Conservation (phyloP, 2,888 invertebrate species). For the Hylaea fasciaria region DNA sequence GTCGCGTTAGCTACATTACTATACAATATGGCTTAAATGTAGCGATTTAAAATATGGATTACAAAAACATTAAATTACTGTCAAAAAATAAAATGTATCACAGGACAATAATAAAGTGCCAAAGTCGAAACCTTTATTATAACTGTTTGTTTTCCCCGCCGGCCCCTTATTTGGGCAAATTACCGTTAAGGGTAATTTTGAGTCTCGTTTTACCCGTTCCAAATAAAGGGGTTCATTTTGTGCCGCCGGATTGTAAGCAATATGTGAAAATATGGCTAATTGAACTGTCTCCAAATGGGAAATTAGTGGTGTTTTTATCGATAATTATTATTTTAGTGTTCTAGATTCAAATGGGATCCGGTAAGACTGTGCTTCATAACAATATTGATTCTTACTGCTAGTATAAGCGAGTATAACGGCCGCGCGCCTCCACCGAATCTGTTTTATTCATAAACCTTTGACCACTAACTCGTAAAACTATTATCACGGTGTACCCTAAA, state of each 20-base stretch:
- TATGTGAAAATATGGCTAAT: constrained; percentile 35
- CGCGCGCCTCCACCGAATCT: no score
- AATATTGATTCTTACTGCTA: no score
- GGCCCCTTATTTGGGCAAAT: constrained; percentile 34
- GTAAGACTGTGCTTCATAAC: no score
- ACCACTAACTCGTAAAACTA: no score
- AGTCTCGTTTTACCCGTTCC: constrained; percentile 33
- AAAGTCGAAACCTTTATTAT: constrained; percentile 34
- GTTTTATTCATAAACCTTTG: no score
- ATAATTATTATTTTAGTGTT: no score
- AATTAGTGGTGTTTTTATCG: constrained; percentile 1
- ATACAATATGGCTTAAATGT: no score
- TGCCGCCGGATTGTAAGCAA: constrained; percentile 18
- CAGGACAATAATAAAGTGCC: constrained; percentile 23
- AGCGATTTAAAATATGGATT: background rate
- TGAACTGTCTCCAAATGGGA: constrained; percentile 22
- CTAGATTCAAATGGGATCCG: no score
- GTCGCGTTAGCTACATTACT: no score
- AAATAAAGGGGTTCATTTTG: constrained; percentile 27
- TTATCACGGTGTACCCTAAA: no score
- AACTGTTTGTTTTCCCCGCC: constrained; percentile 31
- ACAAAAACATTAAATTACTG: constrained; percentile 13
- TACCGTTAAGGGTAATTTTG: constrained; percentile 36
- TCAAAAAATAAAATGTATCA: constrained; percentile 18
- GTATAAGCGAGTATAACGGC: no score